Base-by-base conservation (phyloP, 2,113 vertebrate genomes). In the Oxyruncus cristatus region DNA sequence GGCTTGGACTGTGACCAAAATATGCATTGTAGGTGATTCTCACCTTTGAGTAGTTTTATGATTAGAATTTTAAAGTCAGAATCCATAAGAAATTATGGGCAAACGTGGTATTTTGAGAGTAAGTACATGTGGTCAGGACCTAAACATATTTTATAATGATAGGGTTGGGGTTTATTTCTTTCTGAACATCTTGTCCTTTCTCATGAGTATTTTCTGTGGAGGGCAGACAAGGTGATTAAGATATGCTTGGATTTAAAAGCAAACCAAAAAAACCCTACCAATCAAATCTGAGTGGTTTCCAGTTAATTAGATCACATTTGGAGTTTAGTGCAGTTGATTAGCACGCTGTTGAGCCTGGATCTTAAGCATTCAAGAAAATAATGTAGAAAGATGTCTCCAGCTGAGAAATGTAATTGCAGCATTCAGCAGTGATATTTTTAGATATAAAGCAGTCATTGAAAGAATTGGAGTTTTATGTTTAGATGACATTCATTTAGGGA, bases 371-470 rank as follows among this genome's bases (percentile, higher is more conserved):
- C 32, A 59, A 88, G 88, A 92, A 94, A 92, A 83, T 32, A 94
- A 91, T 86, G 85, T 73, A 53, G 84, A 80, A 89, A 94, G 83
- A 85, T 85, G 35, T 97, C 88, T 92, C 96, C 95, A 89, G 63
- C 83, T 77, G 94, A 96, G 95, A 93, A 67, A 83, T 58, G 32
- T 93, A 94, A 95, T 94, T 96, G 95, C 93, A 88, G 93, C 91
- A 80, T 78, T 96, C 89, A 79, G 42, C 53, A 56, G 26, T 68
- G 79, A 37, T 96, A 96, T 96, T 97, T 98, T 96, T 97, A 96
- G 96, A 59, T 74, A 42, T 39, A 67, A 85, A 93, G 61, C 75
- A 90, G 90, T 89, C 67, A 53, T 65, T 88, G 76, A 79, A 94
- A 95, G 78, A 88, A 79, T 85, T 92, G 75, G 70, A 37, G 50